Percentiles rank a stretch among this genome's conserved stretches.
phyloP scores from a whole-genome alignment of 2,113 vertebrate genomes.

The Cromileptes altivelis region DNA sequence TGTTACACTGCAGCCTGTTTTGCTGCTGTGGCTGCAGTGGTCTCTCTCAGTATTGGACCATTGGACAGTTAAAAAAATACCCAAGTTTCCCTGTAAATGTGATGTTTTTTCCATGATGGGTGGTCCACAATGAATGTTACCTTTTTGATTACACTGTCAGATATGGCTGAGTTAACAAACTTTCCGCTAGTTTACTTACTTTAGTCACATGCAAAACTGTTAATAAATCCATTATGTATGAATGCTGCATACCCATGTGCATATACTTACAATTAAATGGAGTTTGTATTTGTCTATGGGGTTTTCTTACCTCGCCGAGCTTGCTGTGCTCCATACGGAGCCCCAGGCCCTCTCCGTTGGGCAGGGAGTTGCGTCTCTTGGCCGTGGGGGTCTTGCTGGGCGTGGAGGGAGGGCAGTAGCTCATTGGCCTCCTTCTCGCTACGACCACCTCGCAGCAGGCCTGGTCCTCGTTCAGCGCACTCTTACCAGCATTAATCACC shows the following conservation, averaged over 20 bases:
- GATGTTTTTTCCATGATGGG: too few species aligned
- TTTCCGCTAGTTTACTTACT: too few species aligned
- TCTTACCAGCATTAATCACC: constrained; percentile 83
- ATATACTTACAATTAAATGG: neutral
- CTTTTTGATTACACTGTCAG: too few species aligned
- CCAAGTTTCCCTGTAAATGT: too few species aligned
- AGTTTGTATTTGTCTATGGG: neutral
- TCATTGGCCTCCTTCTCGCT: constrained; percentile 74
- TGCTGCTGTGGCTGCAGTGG: too few species aligned
- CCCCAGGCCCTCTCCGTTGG: constrained; percentile 76
- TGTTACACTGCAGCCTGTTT: too few species aligned
- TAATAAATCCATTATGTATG: neutral
- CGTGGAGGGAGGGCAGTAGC: constrained; percentile 77
- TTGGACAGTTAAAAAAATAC: too few species aligned
- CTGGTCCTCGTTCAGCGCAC: constrained; percentile 80
- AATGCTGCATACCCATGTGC: neutral
- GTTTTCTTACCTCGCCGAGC: constrained; percentile 62
- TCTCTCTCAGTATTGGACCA: too few species aligned
- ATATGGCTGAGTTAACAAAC: too few species aligned
- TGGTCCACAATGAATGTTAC: too few species aligned
- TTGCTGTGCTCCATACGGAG: constrained; percentile 62
- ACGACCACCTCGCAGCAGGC: constrained; percentile 81
- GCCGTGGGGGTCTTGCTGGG: constrained; percentile 75
- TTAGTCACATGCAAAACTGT: neutral
- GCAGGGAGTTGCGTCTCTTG: constrained; percentile 79